Conservation (phyloP, 2,113 vertebrate genomes). For the Chelonoidis abingdonii region DNA sequence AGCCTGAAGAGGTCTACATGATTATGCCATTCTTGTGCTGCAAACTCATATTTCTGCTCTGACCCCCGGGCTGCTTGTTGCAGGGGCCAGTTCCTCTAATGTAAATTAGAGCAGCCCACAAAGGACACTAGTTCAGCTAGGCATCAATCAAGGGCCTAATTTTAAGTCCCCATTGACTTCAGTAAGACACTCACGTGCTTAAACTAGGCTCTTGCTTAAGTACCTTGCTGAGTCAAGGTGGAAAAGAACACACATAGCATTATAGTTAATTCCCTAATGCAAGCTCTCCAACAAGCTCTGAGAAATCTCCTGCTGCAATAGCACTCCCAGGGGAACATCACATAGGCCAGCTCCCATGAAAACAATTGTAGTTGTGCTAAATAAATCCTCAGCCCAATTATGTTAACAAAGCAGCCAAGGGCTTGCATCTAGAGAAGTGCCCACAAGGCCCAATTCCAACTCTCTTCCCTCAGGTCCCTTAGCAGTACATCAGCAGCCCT, state of each 20-base stretch:
- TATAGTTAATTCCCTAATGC: background rate
- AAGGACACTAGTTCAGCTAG: background rate
- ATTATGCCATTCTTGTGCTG: background rate
- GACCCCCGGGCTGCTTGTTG: background rate
- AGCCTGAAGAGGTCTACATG: background rate
- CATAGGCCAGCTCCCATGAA: background rate
- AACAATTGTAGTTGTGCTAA: accelerated
- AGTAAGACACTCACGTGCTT: background rate
- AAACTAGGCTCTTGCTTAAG: background rate
- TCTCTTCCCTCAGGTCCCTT: background rate
- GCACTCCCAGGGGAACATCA: background rate
- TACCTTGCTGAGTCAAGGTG: background rate
- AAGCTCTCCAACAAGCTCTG: background rate
- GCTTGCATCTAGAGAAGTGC: background rate
- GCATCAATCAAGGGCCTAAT: accelerated
- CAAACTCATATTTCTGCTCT: accelerated
- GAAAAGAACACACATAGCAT: accelerated
- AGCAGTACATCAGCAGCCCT: background rate
- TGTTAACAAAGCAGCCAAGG: background rate
- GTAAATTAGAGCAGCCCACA: accelerated
- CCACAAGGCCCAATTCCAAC: background rate
- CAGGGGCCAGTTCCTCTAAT: background rate
- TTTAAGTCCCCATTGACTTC: background rate
- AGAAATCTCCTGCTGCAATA: too few relatives aligned
- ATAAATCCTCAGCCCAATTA: background rate